Evolutionary conservation across 2,113 vertebrate genomes (phyloP).

Genomic region (Oxyura jamaicensis): DNA sequence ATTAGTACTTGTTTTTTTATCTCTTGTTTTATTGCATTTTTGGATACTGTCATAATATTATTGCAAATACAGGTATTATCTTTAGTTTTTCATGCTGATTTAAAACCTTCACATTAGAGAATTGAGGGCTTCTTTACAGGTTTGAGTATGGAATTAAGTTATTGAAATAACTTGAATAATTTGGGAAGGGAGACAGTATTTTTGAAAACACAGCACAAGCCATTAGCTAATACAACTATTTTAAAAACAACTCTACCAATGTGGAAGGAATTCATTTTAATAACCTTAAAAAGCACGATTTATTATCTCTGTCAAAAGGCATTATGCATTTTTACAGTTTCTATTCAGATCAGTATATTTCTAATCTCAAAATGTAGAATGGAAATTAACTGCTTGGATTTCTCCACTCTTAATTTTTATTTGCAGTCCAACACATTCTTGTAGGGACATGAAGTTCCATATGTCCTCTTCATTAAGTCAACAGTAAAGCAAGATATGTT

Average conservation of each 20-base stretch:
- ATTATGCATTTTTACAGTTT: slow-evolving; percentile 46
- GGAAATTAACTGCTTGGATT: slow-evolving; percentile 40
- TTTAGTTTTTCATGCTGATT: background rate
- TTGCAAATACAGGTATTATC: background rate
- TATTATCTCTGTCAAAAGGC: slow-evolving; percentile 47
- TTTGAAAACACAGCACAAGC: slow-evolving; percentile 5
- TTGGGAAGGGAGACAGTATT: background rate
- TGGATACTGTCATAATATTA: background rate
- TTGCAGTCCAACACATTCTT: slow-evolving; percentile 11
- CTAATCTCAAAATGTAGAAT: slow-evolving; percentile 37
- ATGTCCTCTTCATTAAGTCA: slow-evolving; percentile 6
- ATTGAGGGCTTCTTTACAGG: background rate
- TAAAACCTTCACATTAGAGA: background rate
- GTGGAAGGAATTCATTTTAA: slow-evolving; percentile 52
- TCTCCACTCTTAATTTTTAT: slow-evolving; percentile 21
- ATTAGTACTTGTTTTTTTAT: background rate
- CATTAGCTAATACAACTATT: slow-evolving; percentile 9
- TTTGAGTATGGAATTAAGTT: background rate
- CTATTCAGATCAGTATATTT: slow-evolving; percentile 40
- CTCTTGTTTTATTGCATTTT: background rate
- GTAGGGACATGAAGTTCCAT: slow-evolving; percentile 16
- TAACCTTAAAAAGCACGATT: slow-evolving; percentile 48
- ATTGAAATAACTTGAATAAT: background rate
- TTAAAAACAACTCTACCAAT: slow-evolving; percentile 22
- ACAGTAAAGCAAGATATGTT: background rate